Conservation (phyloP, 2,113 vertebrate species). For the Rana temporaria region DNA sequence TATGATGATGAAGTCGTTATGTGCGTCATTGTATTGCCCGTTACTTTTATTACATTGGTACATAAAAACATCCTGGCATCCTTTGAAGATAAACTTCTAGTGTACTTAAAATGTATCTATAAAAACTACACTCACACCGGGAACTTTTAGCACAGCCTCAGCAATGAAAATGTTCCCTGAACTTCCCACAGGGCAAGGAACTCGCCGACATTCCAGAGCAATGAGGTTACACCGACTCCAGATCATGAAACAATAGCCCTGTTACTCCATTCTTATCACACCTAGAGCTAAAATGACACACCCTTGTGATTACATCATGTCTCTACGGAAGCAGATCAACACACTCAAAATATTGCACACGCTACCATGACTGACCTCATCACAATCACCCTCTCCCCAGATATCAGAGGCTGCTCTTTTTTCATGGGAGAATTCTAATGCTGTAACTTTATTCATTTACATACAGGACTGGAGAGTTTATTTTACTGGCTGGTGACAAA, state of each 20-base stretch:
- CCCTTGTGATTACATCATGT: slow-evolving; percentile 56
- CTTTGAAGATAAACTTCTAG: too few species aligned
- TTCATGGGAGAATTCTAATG: not conserved
- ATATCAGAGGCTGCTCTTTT: too few species aligned
- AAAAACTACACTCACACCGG: too few species aligned
- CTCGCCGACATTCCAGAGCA: slow-evolving; percentile 59
- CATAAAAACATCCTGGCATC: too few species aligned
- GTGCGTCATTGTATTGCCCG: too few species aligned
- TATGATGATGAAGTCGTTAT: too few species aligned
- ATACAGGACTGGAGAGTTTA: not conserved
- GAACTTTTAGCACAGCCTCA: too few species aligned
- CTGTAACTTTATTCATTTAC: not conserved
- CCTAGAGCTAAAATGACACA: slow-evolving; percentile 52
- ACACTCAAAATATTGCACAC: slow-evolving; percentile 61
- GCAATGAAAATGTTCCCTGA: not conserved
- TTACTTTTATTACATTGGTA: too few species aligned
- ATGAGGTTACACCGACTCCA: slow-evolving; percentile 60
- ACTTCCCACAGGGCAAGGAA: too few species aligned
- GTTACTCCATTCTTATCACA: slow-evolving; percentile 61
- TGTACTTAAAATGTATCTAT: too few species aligned
- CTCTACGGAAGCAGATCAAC: slow-evolving; percentile 68
- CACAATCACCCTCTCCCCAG: too few species aligned
- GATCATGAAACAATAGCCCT: slow-evolving; percentile 58
- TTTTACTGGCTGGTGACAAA: not conserved
- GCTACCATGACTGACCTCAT: not conserved